Evolutionary conservation across 2,888 invertebrate genomes (phyloP), one percentile per base, ranked within the genome.

Genomic region (Nasonovia ribisnigri): DNA sequence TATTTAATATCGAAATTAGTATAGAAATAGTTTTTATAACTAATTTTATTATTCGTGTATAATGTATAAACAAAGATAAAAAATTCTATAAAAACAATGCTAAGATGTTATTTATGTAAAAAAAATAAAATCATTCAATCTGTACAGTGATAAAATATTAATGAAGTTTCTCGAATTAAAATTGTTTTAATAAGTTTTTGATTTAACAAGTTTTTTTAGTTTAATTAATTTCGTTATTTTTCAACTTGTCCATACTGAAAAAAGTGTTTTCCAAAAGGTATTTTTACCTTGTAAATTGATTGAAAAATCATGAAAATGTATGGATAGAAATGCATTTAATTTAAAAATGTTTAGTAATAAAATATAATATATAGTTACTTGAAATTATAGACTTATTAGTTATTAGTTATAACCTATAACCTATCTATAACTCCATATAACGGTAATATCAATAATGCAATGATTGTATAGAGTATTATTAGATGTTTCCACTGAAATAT

Each of bases 101-200:
- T 13, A 60, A 20, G 29, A 90, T n/a, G 0, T 57, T 8, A 57
- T 26, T 57, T 26, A 57, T 57, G 57, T 13, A 77, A 51, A 77
- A 90, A 90, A 43, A 46, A 46, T 10, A 36, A 54, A n/a, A 48
- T 36, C n/a, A 86, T n/a, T 20, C 54, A 54, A 57, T 10, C 29
- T 43, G 46, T 36, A 2, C 86, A 36, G 3, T 2, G 26, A 51
- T 42, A 42, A 92, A 88, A 67, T 88, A 92, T 88, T 51, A 48
- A 92, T 24, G 43, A 48, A n/a, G 29, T 92, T 48, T 51, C 16
- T 8, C 48, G 48, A 42, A 3, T 91, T 43, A 57, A 91, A 92
- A 86, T 60, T 60, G 57, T 67, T 92, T 88, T 88, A 51, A n/a
- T 43, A 88, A 42, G 67, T 92, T 67, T 92, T 42, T 57, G 46